Base-by-base conservation (phyloP, 2,113 vertebrate species). In the Lophotis ruficrista region DNA sequence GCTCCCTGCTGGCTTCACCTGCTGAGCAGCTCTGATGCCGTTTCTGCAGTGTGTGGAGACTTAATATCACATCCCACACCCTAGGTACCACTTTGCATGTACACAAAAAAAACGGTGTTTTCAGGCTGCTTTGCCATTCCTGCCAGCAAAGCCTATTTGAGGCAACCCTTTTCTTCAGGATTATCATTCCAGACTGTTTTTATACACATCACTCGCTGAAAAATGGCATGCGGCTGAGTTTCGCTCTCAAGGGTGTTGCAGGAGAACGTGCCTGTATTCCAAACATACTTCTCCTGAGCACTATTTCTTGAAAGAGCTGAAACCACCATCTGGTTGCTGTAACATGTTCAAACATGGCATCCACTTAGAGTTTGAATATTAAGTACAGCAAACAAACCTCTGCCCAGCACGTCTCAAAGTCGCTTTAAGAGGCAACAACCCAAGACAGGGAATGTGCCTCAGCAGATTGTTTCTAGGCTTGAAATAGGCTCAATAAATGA, bases 261-360 rank as follows among this genome's bases (percentile, higher is more conserved):
- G 87, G 51, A 95, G 53, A 65, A 91, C 7, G 17, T 97, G 91
- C 60, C 57, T 65, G 22, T 87, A 69, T 91, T 79, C 91, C 94
- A 95, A 87, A 33, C 89, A 72, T 48, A 38, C 31, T 94, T 92
- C 80, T 95, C 72, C 38, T 5, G 19, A 92, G 87, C 37, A 51
- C 73, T 71, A 19, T 33, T 65, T 94, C 72, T 65, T 94, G 53
- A 89, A 64, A 95, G 28, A 94, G 57, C 84, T 91, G 91, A 92
- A 97, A 90, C 65, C 75, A 69, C 24, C 81, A 66, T 50, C 89
- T 91, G 81, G 33, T 56, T 96, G 65, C 73, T 71, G 48, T 48
- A 91, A 94, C 96, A n/a, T 97, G 96, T 97, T 96, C 77, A 84
- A 95, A 95, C 96, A 93, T 13, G 5, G 61, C 87, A 91, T 75